phyloP scores from a whole-genome alignment of 2,888 invertebrate species.

The Ochropacha duplaris region DNA sequence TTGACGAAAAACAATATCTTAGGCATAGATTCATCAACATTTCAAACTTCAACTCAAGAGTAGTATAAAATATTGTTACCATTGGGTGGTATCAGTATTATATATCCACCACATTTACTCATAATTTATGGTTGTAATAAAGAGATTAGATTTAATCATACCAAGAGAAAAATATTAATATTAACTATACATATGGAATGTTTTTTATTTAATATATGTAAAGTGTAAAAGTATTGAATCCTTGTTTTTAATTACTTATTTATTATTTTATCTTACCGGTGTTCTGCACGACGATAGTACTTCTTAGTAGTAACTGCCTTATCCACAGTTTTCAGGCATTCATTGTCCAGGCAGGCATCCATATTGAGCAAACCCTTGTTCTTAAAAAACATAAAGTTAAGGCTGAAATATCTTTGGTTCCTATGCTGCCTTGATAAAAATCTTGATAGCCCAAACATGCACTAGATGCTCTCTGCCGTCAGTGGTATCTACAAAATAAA shows the following conservation, averaged over 20 bases:
- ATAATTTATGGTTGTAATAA: not conserved
- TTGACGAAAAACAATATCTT: not conserved
- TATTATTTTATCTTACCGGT: conserved; percentile 69
- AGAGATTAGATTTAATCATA: too few relatives aligned
- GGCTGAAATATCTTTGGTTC: conserved; percentile 28
- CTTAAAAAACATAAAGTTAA: conserved; percentile 20
- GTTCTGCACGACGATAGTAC: conserved; percentile 71
- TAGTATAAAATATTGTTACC: not conserved
- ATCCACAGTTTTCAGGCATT: conserved; percentile 44
- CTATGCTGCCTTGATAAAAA: conserved; percentile 21
- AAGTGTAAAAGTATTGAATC: too few relatives aligned
- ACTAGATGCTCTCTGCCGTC: conserved; percentile 19
- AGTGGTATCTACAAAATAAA: not conserved
- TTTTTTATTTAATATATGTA: too few relatives aligned
- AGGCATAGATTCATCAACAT: not conserved
- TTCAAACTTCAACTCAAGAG: not conserved
- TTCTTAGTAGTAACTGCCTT: conserved; percentile 52
- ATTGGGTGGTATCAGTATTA: too few relatives aligned
- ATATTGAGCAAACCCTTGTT: conserved; percentile 28
- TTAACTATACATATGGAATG: too few relatives aligned
- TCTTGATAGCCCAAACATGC: conserved; percentile 25
- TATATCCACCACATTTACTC: not conserved
- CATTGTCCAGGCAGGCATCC: conserved; percentile 48
- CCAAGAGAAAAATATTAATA: too few relatives aligned
- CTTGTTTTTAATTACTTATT: too few relatives aligned